Conservation (phyloP, 1,140 invertebrate genomes). For the Mylabris phalerata region DNA sequence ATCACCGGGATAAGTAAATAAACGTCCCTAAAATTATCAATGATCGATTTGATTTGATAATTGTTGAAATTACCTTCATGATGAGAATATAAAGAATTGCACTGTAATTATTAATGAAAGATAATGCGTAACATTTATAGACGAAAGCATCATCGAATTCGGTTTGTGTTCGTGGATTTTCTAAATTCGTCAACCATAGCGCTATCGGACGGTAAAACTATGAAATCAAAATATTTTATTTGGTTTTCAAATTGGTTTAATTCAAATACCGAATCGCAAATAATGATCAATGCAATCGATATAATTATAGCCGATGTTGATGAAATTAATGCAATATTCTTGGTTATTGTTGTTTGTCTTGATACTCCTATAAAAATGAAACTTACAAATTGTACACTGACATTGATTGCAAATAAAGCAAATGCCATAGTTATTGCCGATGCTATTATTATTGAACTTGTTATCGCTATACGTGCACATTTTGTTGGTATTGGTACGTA, state of each 20-base stretch:
- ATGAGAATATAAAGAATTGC: conserved; percentile 96
- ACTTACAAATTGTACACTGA: background rate
- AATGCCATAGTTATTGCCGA: conserved; percentile 5
- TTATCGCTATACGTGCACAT: conserved; percentile 7
- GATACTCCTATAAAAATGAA: background rate
- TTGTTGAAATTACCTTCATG: conserved; percentile 59
- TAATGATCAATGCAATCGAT: conserved; percentile 6
- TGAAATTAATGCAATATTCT: background rate
- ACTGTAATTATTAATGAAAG: conserved; percentile 97
- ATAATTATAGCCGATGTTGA: background rate
- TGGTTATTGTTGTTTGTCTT: background rate
- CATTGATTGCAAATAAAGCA: conserved; percentile 5
- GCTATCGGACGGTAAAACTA: conserved; percentile 81
- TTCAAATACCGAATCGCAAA: conserved; percentile 1
- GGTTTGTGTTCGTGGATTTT: conserved; percentile 88
- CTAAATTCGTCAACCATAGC: conserved; percentile 84
- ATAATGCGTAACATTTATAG: conserved; percentile 91
- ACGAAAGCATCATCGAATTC: conserved; percentile 95
- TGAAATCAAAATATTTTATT: conserved; percentile 10
- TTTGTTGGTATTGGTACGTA: conserved; percentile 9
- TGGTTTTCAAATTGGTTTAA: conserved; percentile 62
- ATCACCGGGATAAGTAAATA: conserved; percentile 24
- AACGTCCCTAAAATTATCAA: conserved; percentile 10
- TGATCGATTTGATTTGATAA: too few relatives aligned
- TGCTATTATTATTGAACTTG: background rate